A percentile compares a stretch with the other conserved stretches of the same genome.
Evolutionary conservation across 2,113 vertebrate genomes (phyloP).

Genomic region (Pavo muticus): DNA sequence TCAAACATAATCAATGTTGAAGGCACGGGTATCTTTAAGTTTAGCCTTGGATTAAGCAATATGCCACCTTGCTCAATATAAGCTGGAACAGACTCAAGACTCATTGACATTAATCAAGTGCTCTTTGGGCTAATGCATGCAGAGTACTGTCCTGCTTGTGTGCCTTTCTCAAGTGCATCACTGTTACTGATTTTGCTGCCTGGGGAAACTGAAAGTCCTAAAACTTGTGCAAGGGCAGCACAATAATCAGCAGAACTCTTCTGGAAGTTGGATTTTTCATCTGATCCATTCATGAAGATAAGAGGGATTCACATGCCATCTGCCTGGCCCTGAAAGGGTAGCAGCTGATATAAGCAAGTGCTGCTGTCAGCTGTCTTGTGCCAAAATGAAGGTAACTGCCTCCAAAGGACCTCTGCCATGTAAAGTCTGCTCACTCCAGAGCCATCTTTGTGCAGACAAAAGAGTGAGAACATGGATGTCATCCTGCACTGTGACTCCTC

Average conservation of each 20-base stretch:
- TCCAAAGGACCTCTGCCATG: not conserved
- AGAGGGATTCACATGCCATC: not conserved
- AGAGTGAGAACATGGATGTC: not conserved
- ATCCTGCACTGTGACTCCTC: not conserved
- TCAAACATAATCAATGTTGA: constrained; percentile 14
- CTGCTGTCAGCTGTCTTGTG: not conserved
- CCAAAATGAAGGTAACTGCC: not conserved
- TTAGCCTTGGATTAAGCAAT: constrained; percentile 41
- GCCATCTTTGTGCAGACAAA: not conserved
- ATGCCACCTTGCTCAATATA: not conserved
- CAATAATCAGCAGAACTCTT: not conserved
- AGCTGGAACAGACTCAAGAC: constrained; percentile 17
- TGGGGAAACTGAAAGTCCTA: not conserved
- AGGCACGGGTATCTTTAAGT: not conserved
- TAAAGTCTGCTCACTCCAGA: not conserved
- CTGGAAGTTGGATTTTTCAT: not conserved
- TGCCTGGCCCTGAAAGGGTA: not conserved
- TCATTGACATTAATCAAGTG: not conserved
- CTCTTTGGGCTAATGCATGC: not conserved
- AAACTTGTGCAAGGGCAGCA: not conserved
- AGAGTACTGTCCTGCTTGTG: not conserved
- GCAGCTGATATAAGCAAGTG: not conserved
- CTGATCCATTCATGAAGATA: not conserved
- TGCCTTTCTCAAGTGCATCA: not conserved
- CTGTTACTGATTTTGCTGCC: not conserved